These are phyloP conservation scores for Larimichthys crocea DNA, from an alignment of 2,113 vertebrate genomes.

Conservation along the genomic window DNA sequence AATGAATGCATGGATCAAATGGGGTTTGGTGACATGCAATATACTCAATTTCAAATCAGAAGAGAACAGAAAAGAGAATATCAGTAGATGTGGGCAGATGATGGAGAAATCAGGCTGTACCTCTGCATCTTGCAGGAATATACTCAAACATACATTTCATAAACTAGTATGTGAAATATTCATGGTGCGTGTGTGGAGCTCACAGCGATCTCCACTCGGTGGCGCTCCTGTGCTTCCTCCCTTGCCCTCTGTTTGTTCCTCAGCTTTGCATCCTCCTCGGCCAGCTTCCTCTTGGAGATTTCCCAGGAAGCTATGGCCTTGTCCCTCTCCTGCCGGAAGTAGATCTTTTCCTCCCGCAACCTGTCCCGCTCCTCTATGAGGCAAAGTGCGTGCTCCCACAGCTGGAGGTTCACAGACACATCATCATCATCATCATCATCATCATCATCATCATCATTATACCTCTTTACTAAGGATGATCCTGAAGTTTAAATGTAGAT, in stretches of 20 bases:
- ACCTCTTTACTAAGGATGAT: no score
- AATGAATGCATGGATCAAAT: no score
- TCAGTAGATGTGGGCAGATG: neutral
- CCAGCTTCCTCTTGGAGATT: slow-evolving; percentile 47
- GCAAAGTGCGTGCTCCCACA: slow-evolving; percentile 70
- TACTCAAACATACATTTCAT: no score
- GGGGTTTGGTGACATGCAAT: neutral
- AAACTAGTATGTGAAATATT: no score
- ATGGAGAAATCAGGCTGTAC: no score
- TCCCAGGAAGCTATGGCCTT: slow-evolving; percentile 66
- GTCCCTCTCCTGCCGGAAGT: slow-evolving; percentile 74
- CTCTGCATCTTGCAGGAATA: neutral
- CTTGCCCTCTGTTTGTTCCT: slow-evolving; percentile 41
- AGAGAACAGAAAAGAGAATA: no score
- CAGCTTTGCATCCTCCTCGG: slow-evolving; percentile 45
- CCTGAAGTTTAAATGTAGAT: no score
- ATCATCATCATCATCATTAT: no score
- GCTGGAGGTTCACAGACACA: slow-evolving; percentile 37
- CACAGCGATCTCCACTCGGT: slow-evolving; percentile 71
- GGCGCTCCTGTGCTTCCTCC: slow-evolving; percentile 62
- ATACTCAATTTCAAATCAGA: no score
- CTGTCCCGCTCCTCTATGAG: slow-evolving; percentile 73
- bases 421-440: no score
- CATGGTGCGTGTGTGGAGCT: neutral
- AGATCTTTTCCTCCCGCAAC: slow-evolving; percentile 68